Evolutionary conservation across 2,888 invertebrate genomes (phyloP), one percentile per base, ranked within the genome.

Genomic region (Timema cristinae): DNA sequence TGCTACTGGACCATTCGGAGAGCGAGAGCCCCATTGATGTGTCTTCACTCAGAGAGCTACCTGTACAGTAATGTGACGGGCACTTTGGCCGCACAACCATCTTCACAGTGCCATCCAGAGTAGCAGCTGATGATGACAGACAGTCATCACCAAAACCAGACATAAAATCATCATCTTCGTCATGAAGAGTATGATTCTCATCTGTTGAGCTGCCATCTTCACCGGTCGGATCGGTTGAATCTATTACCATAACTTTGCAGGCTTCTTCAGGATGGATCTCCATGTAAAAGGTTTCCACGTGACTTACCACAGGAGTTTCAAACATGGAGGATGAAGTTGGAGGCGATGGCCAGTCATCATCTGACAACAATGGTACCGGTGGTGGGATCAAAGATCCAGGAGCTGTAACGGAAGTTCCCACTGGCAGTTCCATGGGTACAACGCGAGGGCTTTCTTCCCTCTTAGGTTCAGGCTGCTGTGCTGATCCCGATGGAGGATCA

Each of bases 1-100:
- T 93, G 69, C 93, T 93, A 54, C 93, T 93, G 0, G 93, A 93
- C 93, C 93, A 94, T 79, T 94, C 94, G 5, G 93, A 93, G 78
- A 93, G 90, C 78, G 93, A 93, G 50, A 94, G 83, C 16, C 72
- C 93, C 93, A 93, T 90, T 0, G 94, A 94, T 0, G 94, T 94
- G 78, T 94, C 94, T 81, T 94, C 93, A 7, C 93, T 93, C 82
- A 93, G 92, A 0, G 92, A 91, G 77, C 92, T 91, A 76, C 93
- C 72, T 32, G 69, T 63, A 63, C 71, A 67, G 51, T 73, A 73
- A 66, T 69, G 71, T 56, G 70, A 67, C 6, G 72, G 72, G 48
- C 72, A 70, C 49, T 91, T 91, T 74, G 90, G 91, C 77, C 91
- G 91, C 32, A 92, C 80, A 2, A 90, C 93, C 79, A 91, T 90